These are phyloP conservation scores for Drosophila takahashii DNA, from an alignment of 1,140 invertebrate species.

Conservation along the genomic window DNA sequence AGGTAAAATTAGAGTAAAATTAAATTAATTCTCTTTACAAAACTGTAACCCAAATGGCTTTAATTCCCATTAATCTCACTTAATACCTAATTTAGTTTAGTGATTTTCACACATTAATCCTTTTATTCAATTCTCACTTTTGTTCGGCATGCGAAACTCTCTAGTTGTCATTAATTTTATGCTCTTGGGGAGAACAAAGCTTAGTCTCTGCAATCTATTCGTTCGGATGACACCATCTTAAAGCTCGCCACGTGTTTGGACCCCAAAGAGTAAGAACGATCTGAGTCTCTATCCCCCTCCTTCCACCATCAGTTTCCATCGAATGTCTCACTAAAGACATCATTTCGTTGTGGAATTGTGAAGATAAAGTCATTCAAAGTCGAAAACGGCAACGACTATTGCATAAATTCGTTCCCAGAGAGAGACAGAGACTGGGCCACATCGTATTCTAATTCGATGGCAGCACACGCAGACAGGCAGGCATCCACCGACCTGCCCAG, in stretches of 20 bases:
- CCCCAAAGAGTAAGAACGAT: slow-evolving; percentile 4
- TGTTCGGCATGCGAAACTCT: background rate
- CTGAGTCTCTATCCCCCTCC: slow-evolving; percentile 8
- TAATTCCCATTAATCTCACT: background rate
- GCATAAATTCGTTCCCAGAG: slow-evolving; percentile 58
- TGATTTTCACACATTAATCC: background rate
- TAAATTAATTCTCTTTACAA: too few species aligned
- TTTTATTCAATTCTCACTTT: slow-evolving; percentile 2
- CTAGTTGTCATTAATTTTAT: slow-evolving; percentile 3
- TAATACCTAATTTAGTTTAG: too few species aligned
- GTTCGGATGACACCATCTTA: slow-evolving; percentile 14
- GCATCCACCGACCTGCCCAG: slow-evolving; percentile 28
- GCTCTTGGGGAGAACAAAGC: background rate
- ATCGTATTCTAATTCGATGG: slow-evolving; percentile 55
- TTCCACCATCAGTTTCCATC: slow-evolving; percentile 42
- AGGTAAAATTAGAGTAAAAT: too few species aligned
- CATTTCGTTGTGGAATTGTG: slow-evolving; percentile 53
- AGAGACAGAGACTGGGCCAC: slow-evolving; percentile 20
- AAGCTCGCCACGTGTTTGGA: slow-evolving; percentile 14
- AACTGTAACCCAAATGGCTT: too few species aligned
- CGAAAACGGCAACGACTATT: slow-evolving; percentile 63
- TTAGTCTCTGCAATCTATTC: background rate
- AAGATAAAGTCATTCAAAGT: slow-evolving; percentile 66
- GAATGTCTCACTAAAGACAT: slow-evolving; percentile 59
- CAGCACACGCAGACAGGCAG: slow-evolving; percentile 34